Evolutionary conservation across 2,888 invertebrate genomes (phyloP), one percentile per base, ranked within the genome.

Genomic region (Diarsia rubi): DNA sequence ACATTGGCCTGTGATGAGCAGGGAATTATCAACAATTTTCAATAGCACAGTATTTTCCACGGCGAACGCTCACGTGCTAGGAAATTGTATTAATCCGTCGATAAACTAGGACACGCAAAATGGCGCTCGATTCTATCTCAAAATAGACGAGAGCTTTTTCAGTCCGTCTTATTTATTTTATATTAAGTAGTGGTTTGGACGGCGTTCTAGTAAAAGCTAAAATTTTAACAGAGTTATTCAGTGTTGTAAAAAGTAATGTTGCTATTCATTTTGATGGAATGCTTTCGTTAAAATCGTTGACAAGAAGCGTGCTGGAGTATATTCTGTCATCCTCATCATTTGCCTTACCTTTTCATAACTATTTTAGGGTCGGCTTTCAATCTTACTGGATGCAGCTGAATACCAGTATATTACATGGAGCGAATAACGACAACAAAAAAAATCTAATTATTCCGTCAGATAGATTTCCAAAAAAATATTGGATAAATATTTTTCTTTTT

Each of bases 91-190:
- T 89, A 91, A 90, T 90, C 84, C 82, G 69, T 67, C 83, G 86
- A 90, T 90, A 87, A 90, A 90, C 84, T 88, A 87, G 89, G 88
- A 84, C 90, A 86, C 79, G 78, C 88, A 88, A 84, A 91, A 88
- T 89, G 88, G 90, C 85, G 88, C 73, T 81, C 84, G 87, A 86
- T 81, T 79, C 86, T 84, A 78, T 86, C 88, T 89, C 85, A 86
- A 88, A 91, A 91, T 91, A 90, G 90, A 90, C 75, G 86, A 86
- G 87, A 89, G 89, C 88, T 89, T 88, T 89, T 88, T 86, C 86
- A 83, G 87, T 86, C 86, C 76, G 81, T 86, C 89, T 87, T 86
- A 89, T 90, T 88, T 89, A 89, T 89, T 88, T 89, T 90, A 85
- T 89, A 87, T 86, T 86, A 89, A 85, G 86, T 83, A 81, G 81